phyloP scores from a whole-genome alignment of 2,888 invertebrate species.

The Tinea pellionella region DNA sequence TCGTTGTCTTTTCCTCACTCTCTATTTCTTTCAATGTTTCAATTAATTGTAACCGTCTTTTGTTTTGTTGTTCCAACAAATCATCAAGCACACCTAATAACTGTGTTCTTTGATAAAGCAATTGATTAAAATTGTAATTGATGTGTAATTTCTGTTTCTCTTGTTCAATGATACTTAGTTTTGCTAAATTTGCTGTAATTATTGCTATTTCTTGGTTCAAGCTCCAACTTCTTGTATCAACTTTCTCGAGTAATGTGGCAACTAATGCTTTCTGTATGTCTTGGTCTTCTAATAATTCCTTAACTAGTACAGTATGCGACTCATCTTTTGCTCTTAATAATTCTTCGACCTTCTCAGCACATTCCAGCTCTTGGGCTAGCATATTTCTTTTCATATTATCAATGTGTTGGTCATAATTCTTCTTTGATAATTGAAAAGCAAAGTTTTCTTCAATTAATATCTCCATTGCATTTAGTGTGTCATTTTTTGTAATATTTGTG shows the following conservation, averaged over 20 bases:
- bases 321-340: constrained; percentile 73
- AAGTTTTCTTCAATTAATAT: constrained; percentile 75
- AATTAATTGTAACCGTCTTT: constrained; percentile 73
- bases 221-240: constrained; percentile 81
- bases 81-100: constrained; percentile 76
- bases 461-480: constrained; percentile 79
- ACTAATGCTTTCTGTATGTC: constrained; percentile 80
- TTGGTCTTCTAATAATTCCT: constrained; percentile 74
- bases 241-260: constrained; percentile 75
- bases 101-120: constrained; percentile 75
- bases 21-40: constrained; percentile 81
- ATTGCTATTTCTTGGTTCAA: constrained; percentile 79
- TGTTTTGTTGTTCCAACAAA: constrained; percentile 75
- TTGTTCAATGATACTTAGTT: constrained; percentile 78
- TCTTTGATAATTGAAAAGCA: constrained; percentile 67
- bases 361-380: constrained; percentile 68
- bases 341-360: constrained; percentile 68
- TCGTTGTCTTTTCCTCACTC: constrained; percentile 51
- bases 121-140: constrained; percentile 76
- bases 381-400: constrained; percentile 74
- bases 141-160: constrained; percentile 76
- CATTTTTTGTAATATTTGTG: constrained; percentile 72
- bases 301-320: constrained; percentile 69
- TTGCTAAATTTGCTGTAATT: constrained; percentile 78
- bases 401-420: constrained; percentile 73